phyloP scores from a whole-genome alignment of 2,888 invertebrate species.

The Dioctria linearis region DNA sequence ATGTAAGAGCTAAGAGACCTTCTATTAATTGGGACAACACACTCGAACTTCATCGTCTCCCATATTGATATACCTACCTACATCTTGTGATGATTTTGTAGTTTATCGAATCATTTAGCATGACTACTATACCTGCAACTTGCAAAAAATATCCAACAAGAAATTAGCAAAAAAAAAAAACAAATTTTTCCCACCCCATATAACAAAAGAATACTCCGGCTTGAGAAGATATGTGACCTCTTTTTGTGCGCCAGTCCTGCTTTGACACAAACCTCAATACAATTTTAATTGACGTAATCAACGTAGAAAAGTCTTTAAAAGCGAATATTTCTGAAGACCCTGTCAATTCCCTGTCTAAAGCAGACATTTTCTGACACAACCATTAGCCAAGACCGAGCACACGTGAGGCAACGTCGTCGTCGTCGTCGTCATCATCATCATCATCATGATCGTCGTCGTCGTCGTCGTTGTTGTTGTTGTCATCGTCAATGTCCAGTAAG shows the following conservation, averaged over 20 bases:
- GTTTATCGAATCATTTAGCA: too few species aligned
- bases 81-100: too few species aligned
- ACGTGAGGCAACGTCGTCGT: conserved; percentile 41
- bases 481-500: neutral
- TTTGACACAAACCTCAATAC: conserved; percentile 46
- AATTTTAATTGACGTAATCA: conserved; percentile 53
- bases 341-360: conserved; percentile 45
- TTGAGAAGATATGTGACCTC: conserved; percentile 20
- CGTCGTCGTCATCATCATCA: too few species aligned
- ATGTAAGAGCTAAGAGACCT: too few species aligned
- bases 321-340: conserved; percentile 48
- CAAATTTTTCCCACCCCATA: conserved; percentile 8
- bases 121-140: neutral
- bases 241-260: conserved; percentile 24
- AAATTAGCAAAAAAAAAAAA: neutral
- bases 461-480: too few species aligned
- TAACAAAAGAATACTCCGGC: neutral
- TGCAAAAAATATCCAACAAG: neutral
- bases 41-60: too few species aligned
- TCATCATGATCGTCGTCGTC: too few species aligned
- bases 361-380: conserved; percentile 51
- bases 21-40: too few species aligned
- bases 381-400: conserved; percentile 49
- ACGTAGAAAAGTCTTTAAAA: conserved; percentile 34
- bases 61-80: too few species aligned